Evolutionary conservation across 2,797 vertebrate genomes (phyloP).

Genomic region (Lates japonicus): DNA sequence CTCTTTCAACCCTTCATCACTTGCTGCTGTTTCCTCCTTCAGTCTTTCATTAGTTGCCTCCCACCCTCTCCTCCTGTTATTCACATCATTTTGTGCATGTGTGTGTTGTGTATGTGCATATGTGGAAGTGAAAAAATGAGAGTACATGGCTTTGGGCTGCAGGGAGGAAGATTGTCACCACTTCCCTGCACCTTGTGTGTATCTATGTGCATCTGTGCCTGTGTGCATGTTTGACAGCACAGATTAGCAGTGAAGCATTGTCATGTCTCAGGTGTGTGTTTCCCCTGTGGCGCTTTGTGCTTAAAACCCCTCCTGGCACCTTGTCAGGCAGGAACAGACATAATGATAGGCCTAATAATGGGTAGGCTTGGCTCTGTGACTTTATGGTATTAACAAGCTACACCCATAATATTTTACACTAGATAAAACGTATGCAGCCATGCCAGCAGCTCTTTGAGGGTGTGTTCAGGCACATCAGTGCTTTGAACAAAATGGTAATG

Average conservation of each 20-base stretch:
- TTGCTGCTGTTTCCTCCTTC: background rate
- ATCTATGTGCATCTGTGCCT: slow-evolving; percentile 20
- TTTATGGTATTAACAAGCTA: slow-evolving; percentile 12
- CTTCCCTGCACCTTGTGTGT: slow-evolving; percentile 27
- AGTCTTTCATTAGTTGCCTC: slow-evolving; percentile 13
- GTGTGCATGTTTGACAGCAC: slow-evolving; percentile 60
- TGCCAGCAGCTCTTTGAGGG: background rate
- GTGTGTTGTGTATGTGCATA: background rate
- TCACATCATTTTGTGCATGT: slow-evolving; percentile 8
- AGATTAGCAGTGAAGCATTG: slow-evolving; percentile 58
- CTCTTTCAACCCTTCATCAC: background rate
- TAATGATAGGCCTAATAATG: slow-evolving; percentile 59
- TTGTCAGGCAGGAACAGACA: slow-evolving; percentile 55
- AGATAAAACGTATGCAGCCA: slow-evolving; percentile 2
- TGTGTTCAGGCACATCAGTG: background rate
- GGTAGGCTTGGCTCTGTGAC: background rate
- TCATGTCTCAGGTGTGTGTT: slow-evolving; percentile 63
- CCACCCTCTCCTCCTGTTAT: slow-evolving; percentile 26
- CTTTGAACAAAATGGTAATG: background rate
- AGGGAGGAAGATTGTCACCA: slow-evolving; percentile 26
- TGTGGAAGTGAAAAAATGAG: slow-evolving; percentile 42
- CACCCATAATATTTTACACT: slow-evolving; percentile 12
- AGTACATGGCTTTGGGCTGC: background rate
- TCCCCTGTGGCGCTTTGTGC: slow-evolving; percentile 57
- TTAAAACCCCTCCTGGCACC: slow-evolving; percentile 32